phyloP scores from a whole-genome alignment of 2,888 invertebrate species.

The Lathronympha strigana region DNA sequence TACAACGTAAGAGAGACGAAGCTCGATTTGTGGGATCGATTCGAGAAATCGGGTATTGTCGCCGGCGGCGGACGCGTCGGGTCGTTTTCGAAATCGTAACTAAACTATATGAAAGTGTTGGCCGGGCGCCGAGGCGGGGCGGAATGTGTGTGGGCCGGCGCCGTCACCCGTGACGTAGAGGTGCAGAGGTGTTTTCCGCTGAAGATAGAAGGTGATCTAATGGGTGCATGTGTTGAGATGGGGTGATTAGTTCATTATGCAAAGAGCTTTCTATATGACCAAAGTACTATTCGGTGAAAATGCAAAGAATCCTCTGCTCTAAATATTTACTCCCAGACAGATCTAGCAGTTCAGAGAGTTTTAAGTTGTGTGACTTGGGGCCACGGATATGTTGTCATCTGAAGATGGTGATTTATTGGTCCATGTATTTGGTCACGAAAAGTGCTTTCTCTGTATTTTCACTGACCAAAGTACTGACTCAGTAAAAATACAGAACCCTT shows the following conservation, averaged over 20 bases:
- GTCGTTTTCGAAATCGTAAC: constrained; percentile 85
- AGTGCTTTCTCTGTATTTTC: no score
- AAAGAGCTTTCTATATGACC: neutral
- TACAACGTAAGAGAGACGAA: constrained; percentile 54
- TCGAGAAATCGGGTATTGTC: constrained; percentile 75
- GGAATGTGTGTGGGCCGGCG: constrained; percentile 74
- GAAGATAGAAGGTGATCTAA: constrained; percentile 77
- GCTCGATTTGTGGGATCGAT: constrained; percentile 65
- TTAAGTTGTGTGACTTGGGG: no score
- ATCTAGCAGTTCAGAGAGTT: no score
- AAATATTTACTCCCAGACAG: no score
- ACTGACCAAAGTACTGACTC: no score
- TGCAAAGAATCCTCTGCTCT: no score
- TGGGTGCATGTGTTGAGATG: constrained; percentile 38
- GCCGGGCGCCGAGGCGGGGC: constrained; percentile 76
- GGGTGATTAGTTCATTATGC: constrained; percentile 27
- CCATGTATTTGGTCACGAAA: no score
- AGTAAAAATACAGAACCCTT: no score
- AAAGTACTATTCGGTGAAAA: no score
- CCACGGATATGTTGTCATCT: no score
- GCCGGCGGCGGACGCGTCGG: constrained; percentile 84
- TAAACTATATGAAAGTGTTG: constrained; percentile 83
- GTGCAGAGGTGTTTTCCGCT: constrained; percentile 83
- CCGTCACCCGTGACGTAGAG: constrained; percentile 71
- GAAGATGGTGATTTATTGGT: no score